Conservation (phyloP, 2,113 vertebrate species). For the Rhizomys pruinosus region DNA sequence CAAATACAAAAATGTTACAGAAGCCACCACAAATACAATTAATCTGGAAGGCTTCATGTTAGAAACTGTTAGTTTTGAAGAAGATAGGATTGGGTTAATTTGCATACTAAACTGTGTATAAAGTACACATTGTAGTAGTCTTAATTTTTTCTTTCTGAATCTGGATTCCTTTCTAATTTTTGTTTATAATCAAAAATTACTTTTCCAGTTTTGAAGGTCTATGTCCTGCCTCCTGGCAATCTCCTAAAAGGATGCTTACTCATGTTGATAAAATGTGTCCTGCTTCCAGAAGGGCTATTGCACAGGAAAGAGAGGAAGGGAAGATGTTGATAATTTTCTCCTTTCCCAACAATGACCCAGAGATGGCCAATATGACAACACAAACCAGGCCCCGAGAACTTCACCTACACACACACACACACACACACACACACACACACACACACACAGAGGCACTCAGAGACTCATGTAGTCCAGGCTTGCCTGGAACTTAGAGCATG, state of each 20-base stretch:
- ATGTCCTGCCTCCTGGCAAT: not conserved
- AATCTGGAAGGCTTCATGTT: not conserved
- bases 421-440: not conserved
- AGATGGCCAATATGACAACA: not conserved
- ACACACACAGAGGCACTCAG: not conserved
- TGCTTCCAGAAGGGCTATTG: not conserved
- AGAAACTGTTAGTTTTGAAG: not conserved
- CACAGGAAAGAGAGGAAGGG: not conserved
- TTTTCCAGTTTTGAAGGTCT: not conserved
- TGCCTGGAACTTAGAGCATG: not conserved
- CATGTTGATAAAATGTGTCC: not conserved
- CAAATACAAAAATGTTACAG: not conserved
- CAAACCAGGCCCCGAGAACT: not conserved
- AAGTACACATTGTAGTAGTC: not conserved
- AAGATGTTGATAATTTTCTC: not conserved
- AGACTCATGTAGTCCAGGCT: no score
- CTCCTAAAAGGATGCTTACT: not conserved
- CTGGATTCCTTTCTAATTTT: slow-evolving; percentile 36
- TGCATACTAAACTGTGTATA: not conserved
- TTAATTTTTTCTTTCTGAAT: not conserved
- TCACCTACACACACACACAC: not conserved
- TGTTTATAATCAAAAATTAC: not conserved
- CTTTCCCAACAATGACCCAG: not conserved
- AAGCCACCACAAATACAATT: not conserved
- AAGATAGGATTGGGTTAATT: not conserved